phyloP scores from a whole-genome alignment of 2,888 invertebrate genomes.

The Machimus rusticus region DNA sequence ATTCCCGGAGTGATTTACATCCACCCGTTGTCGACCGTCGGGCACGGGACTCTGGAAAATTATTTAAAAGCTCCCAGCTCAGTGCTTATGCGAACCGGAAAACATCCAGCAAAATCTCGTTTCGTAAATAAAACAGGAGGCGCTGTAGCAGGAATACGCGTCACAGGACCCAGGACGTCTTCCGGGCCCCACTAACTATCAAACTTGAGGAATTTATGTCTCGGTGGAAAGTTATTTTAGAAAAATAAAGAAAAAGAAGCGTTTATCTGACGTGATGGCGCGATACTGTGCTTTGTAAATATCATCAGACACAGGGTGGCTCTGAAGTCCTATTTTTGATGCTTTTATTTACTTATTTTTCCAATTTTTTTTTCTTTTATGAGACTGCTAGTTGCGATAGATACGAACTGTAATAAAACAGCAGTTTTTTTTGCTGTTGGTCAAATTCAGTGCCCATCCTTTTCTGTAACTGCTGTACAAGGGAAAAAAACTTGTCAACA shows the following conservation, averaged over 20 bases:
- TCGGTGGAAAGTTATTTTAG: background rate
- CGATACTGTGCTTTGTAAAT: background rate
- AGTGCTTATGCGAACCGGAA: background rate
- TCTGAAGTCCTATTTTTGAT: background rate
- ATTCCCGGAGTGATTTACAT: background rate
- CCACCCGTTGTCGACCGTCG: background rate
- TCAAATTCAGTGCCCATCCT: background rate
- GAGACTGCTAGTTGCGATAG: background rate
- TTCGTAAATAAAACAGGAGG: background rate
- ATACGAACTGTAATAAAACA: background rate
- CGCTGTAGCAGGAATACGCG: background rate
- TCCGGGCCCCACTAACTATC: background rate
- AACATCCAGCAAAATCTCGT: background rate
- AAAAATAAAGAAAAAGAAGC: background rate
- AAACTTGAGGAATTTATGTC: background rate
- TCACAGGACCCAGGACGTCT: background rate
- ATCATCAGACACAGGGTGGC: background rate
- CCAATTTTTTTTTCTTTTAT: background rate
- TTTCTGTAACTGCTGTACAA: background rate
- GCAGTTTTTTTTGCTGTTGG: background rate
- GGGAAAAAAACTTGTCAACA: background rate
- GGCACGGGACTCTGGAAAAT: background rate
- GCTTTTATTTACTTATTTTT: background rate
- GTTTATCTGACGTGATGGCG: background rate
- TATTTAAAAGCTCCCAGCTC: background rate